Conservation (phyloP, 2,888 invertebrate species). For the Chironomus tentans region DNA sequence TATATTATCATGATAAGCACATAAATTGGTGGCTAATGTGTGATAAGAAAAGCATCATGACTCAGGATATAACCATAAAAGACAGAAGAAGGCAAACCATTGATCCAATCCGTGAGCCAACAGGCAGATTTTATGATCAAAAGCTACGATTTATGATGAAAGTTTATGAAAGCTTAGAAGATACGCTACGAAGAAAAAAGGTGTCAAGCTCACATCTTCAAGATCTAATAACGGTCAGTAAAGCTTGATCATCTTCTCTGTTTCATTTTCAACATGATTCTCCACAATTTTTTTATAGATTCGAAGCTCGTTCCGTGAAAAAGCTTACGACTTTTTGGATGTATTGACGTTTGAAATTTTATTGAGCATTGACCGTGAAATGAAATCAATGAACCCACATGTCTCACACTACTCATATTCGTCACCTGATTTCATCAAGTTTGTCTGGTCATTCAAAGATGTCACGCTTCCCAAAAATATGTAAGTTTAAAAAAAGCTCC, state of each 20-base stretch:
- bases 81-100: background rate
- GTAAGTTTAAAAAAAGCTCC: background rate
- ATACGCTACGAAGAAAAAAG: background rate
- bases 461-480: background rate
- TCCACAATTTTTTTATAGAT: background rate
- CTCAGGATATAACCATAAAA: background rate
- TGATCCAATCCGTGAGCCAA: background rate
- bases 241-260: background rate
- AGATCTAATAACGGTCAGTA: constrained; percentile 5
- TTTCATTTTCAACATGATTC: background rate
- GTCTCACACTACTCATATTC: background rate
- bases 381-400: constrained; percentile 1
- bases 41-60: constrained; percentile 4
- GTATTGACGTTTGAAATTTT: background rate
- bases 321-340: constrained; percentile 14
- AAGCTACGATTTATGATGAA: background rate
- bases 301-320: background rate
- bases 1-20: background rate
- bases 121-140: constrained; percentile 3
- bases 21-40: constrained; percentile 20
- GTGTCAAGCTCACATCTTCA: background rate
- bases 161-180: constrained; percentile 13
- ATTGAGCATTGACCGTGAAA: constrained; percentile 16
- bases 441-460: constrained; percentile 19
- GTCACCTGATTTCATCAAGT: background rate